Base-by-base conservation (phyloP, 2,797 vertebrate genomes). In the Labroides dimidiatus region DNA sequence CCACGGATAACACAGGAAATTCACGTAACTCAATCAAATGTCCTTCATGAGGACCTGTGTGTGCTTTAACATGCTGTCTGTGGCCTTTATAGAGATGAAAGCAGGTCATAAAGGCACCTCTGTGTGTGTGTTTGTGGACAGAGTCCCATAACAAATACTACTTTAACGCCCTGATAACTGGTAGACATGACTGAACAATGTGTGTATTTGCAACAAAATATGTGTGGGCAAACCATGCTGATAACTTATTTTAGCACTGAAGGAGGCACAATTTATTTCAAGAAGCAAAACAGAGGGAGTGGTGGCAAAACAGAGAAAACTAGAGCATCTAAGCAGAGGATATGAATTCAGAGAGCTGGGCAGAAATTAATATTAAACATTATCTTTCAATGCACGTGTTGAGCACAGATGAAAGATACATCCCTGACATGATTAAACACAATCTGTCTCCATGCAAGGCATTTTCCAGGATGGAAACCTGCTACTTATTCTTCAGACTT, bases 1-100 rank as follows among this genome's bases (percentile, higher is more conserved):
- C 0, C 21, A 43, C 5, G 1, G 41, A 43, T 43, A 7, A 16
- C 41, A 43, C 2, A 45, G 20, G 8, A 23, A 6, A 14, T 14
- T 19, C 19, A 23, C 47, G 15, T 6, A 27, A 6, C 10, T 16
- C 20, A 33, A 33, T 68, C 71, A 68, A 62, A 75, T 54, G 71
- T 69, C 69, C 55, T 57, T 66, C 36, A 63, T 44, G 42, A 37
- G 19, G 50, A 76, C 24, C 77, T 52, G 33, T 53, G 21, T 66
- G 43, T 52, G 51, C 58, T 64, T 72, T 39, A 59, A 36, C 53
- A 62, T 58, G 58, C 48, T 72, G 54, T 30, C 20, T 72, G 20
- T 20, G 24, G 51, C 23, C 58, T 60, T 59, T 39, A 41, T 16
- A 21, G 20, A 15, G 42, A 24, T 27, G 43, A 41, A 36, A 19